A percentile compares a stretch with the other conserved stretches of the same genome.
Conservation (phyloP, 2,888 invertebrate genomes). For the Epirrhoe alternata region DNA sequence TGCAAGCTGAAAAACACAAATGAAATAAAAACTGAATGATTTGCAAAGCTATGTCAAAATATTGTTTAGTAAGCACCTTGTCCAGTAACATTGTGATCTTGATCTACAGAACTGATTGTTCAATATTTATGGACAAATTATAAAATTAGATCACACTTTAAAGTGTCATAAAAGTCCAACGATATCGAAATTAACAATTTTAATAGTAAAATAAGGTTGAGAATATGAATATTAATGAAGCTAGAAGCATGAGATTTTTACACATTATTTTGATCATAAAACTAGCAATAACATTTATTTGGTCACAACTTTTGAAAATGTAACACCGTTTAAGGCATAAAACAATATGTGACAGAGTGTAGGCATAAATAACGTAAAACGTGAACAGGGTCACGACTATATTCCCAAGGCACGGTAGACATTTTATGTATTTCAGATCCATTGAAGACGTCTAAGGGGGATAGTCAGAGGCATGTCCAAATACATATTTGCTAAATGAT, state of each 20-base stretch:
- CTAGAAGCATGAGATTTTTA: constrained; percentile 20
- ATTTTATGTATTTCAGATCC: too few species aligned
- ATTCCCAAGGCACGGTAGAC: too few species aligned
- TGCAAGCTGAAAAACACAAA: too few species aligned
- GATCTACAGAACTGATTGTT: constrained; percentile 35
- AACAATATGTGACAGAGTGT: too few species aligned
- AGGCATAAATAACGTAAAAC: too few species aligned
- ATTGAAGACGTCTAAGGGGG: too few species aligned
- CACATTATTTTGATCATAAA: constrained; percentile 24
- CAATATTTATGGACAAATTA: constrained; percentile 37
- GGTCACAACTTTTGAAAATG: not conserved
- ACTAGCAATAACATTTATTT: constrained; percentile 12
- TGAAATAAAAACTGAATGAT: too few species aligned
- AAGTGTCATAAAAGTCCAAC: constrained; percentile 33
- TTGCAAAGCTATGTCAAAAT: not conserved
- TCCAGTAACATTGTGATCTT: constrained; percentile 22
- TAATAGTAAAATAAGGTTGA: constrained; percentile 30
- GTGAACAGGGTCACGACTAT: too few species aligned
- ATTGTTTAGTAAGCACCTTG: not conserved
- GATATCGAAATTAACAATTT: constrained; percentile 30
- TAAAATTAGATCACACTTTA: constrained; percentile 40
- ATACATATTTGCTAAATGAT: too few species aligned
- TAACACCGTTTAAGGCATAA: too few species aligned
- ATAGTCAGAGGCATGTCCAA: too few species aligned
- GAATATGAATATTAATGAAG: constrained; percentile 28